A percentile compares a stretch with the other conserved stretches of the same genome.
Evolutionary conservation across 1,140 invertebrate genomes (phyloP).

Genomic region (Drosophila nebulosa): DNA sequence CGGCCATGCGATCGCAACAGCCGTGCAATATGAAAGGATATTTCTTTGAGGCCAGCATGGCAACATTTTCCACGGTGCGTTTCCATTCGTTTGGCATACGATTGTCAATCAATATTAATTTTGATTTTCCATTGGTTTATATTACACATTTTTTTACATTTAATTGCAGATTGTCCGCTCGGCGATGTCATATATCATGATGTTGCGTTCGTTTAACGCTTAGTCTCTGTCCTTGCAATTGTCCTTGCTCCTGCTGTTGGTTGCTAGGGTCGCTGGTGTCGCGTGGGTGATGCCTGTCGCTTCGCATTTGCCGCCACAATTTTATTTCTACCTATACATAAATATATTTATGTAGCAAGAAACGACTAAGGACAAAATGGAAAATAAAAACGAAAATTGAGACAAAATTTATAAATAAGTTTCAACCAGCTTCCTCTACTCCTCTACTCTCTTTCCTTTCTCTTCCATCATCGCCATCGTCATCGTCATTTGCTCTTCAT

Average conservation of each 20-base stretch:
- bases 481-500: too few relatives aligned
- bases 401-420: conserved; percentile 41
- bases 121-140: neutral
- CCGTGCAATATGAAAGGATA: conserved; percentile 60
- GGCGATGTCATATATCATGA: conserved; percentile 65
- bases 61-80: conserved; percentile 57
- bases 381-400: neutral
- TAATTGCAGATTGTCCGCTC: conserved; percentile 54
- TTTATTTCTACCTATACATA: conserved; percentile 5
- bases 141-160: neutral
- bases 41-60: conserved; percentile 66
- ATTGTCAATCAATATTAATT: neutral
- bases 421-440: neutral
- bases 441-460: neutral
- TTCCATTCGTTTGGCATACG: too few relatives aligned
- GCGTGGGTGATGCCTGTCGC: conserved; percentile 4
- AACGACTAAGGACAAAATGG: neutral
- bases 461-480: too few relatives aligned
- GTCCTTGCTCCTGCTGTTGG: too few relatives aligned
- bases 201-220: conserved; percentile 61
- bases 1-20: conserved; percentile 52
- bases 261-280: too few relatives aligned
- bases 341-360: neutral
- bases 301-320: conserved; percentile 23
- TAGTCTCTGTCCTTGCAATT: neutral